Percentiles rank a stretch among this genome's conserved stretches.
These are phyloP conservation scores for Drosophila mulleri DNA, from an alignment of 2,888 invertebrate species.

Conservation along the genomic window DNA sequence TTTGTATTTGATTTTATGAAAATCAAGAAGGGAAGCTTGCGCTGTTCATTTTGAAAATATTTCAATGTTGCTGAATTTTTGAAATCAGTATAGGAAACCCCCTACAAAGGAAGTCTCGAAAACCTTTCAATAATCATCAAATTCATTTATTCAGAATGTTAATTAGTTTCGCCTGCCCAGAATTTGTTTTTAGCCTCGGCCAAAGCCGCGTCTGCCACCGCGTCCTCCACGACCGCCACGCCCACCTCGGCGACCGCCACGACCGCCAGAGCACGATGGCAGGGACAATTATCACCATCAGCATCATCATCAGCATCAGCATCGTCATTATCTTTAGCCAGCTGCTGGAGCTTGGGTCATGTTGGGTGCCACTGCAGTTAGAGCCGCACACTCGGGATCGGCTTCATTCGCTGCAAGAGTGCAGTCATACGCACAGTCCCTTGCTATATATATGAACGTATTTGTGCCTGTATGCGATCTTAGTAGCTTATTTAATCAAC, in stretches of 20 bases:
- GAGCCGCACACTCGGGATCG: slow-evolving; percentile 1
- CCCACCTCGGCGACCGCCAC: neutral
- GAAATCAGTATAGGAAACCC: neutral
- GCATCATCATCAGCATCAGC: neutral
- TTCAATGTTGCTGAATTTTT: neutral
- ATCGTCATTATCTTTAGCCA: neutral
- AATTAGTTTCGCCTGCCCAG: neutral
- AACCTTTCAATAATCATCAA: neutral
- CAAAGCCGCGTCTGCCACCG: neutral
- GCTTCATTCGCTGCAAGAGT: neutral
- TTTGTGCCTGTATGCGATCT: too few species aligned
- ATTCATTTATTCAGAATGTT: neutral
- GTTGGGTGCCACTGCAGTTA: neutral
- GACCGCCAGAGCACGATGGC: neutral
- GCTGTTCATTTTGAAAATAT: neutral
- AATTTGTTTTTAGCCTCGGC: neutral
- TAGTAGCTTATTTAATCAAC: too few species aligned
- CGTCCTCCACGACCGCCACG: neutral
- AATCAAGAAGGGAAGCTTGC: too few species aligned
- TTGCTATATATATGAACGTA: too few species aligned
- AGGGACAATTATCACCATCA: neutral
- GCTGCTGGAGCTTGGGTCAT: neutral
- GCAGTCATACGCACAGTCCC: too few species aligned
- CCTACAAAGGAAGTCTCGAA: neutral
- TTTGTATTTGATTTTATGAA: too few species aligned